Percentiles rank a stretch among this genome's conserved stretches.
Evolutionary conservation across 2,888 invertebrate species (phyloP).

Genomic region (Ormyrus thymus): DNA sequence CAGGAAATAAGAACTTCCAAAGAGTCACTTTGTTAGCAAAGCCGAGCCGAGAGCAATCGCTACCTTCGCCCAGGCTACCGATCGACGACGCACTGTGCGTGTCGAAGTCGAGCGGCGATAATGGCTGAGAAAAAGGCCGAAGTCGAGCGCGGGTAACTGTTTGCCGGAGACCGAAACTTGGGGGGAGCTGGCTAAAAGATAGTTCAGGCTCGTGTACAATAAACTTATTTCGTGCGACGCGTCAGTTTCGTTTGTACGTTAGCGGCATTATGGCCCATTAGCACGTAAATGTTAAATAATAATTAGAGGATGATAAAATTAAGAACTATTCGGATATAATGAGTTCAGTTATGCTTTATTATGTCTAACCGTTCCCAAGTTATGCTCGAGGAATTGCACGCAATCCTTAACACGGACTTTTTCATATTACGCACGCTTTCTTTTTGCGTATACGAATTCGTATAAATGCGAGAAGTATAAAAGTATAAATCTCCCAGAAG

Average conservation of each 20-base stretch:
- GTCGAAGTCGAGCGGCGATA: slow-evolving; percentile 43
- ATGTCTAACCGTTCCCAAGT: slow-evolving; percentile 24
- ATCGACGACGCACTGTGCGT: slow-evolving; percentile 27
- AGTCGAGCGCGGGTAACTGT: no score
- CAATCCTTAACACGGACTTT: slow-evolving; percentile 13
- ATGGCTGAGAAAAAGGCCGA: slow-evolving; percentile 19
- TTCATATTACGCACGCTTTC: background rate
- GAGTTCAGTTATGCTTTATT: slow-evolving; percentile 28
- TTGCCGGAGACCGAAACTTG: no score
- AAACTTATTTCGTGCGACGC: no score
- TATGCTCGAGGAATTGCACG: slow-evolving; percentile 22
- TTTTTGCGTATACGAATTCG: slow-evolving; percentile 2
- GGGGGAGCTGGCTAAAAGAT: no score
- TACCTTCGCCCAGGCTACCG: slow-evolving; percentile 34
- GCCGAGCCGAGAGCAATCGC: slow-evolving; percentile 42
- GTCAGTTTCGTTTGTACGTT: background rate
- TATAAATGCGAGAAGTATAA: background rate
- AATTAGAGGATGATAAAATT: slow-evolving; percentile 20
- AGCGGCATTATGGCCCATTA: slow-evolving; percentile 16
- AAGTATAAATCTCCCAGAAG: no score
- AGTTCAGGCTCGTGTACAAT: no score
- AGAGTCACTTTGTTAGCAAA: slow-evolving; percentile 59
- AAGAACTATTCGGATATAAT: slow-evolving; percentile 32
- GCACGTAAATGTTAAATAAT: slow-evolving; percentile 30
- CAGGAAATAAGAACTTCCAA: slow-evolving; percentile 70